A percentile compares a stretch with the other conserved stretches of the same genome.
Conservation (phyloP, 2,113 vertebrate species). For the Mustela lutreola region DNA sequence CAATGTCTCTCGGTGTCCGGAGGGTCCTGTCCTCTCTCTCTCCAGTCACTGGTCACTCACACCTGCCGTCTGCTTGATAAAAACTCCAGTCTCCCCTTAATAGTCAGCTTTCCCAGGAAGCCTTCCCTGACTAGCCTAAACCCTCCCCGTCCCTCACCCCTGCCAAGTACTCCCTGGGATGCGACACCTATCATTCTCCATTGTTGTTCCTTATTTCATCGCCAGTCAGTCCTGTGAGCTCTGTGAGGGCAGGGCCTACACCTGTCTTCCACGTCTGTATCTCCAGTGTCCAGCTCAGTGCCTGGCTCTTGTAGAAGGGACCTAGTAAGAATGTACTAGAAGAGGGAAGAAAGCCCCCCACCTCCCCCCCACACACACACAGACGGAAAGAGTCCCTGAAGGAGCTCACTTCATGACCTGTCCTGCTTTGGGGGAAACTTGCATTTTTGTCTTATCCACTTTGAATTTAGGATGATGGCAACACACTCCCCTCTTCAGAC, state of each 20-base stretch:
- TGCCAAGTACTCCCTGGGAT: neutral
- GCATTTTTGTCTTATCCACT: neutral
- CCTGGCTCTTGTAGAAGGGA: neutral
- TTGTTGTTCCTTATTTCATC: neutral
- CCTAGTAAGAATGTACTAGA: neutral
- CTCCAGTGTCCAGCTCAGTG: neutral
- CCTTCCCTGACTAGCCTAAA: neutral
- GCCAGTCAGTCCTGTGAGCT: neutral
- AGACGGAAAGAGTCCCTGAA: neutral
- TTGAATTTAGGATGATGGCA: neutral
- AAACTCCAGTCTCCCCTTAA: neutral
- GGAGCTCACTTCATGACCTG: neutral
- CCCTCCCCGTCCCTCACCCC: neutral
- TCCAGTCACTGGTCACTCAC: neutral
- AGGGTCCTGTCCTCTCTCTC: neutral
- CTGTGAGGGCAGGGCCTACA: neutral
- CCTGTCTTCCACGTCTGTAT: neutral
- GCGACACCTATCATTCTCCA: accelerated
- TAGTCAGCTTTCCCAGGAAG: neutral
- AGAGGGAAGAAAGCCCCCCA: neutral
- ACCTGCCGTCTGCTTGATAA: neutral
- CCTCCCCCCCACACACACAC: no score
- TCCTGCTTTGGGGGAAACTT: neutral
- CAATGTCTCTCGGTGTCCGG: neutral
- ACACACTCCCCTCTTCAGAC: neutral